Base-by-base conservation (phyloP, 2,113 vertebrate species). In the Petroica traversi region DNA sequence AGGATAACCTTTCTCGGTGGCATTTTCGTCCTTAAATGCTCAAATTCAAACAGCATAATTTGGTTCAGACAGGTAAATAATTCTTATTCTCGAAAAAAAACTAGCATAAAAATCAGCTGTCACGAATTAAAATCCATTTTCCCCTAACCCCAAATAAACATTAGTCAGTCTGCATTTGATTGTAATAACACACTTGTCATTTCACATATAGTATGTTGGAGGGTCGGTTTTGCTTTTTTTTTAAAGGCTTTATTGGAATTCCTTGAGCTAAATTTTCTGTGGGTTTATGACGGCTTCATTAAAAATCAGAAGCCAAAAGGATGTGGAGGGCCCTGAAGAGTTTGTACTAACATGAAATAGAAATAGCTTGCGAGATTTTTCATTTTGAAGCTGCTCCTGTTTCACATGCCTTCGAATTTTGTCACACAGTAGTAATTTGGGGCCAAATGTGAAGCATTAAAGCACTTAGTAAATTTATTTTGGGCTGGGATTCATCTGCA, bases 21-120 rank as follows among this genome's bases (percentile, higher is more conserved):
- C 40, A 23, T 80, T 88, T 97, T 81, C 8, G 0, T 36, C 82
- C 55, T 80, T 81, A 87, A 58, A 69, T 9, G 31, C 52, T 92
- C 57, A 33, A 63, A 86, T 90, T 93, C 28, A 84, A 96, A 45
- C 67, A 92, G 29, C 20, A 9, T 74, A 63, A 94, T 92, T 82
- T 91, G 76, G 57, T 75, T 95, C 92, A 93, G 88, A 82, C 91
- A 94, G 67, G 91, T 95, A 96, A 95, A 96, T 84, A 94, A 67
- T 49, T 88, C 76, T 85, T 80, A 61, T 67, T 88, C 73, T 75
- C 43, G 12, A 3, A 81, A 59, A 73, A 62, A 29, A 38, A 40
- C 43, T 54, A 11, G 36, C 8, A 64, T 22, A 34, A 62, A 80
- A 75, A 86, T 96, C 82, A 78, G 94, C 95, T 91, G 96, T 92